Conservation (phyloP, 2,113 vertebrate species). For the Cyanoliseus patagonus region DNA sequence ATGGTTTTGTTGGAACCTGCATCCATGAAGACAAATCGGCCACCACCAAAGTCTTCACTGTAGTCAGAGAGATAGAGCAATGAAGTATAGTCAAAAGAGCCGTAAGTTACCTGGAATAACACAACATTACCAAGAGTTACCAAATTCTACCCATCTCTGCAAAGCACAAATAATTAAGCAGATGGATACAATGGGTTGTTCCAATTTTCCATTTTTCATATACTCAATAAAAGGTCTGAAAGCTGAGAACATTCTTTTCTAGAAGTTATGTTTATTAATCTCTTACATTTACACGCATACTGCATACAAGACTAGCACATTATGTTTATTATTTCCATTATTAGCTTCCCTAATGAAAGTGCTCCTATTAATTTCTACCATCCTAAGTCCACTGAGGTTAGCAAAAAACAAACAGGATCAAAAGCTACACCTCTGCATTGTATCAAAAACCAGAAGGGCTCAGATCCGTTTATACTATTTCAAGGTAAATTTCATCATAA, state of each 20-base stretch:
- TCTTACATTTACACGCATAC: neutral
- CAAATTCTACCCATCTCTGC: neutral
- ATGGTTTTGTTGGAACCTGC: constrained; percentile 84
- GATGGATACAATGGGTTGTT: neutral
- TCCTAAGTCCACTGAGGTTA: neutral
- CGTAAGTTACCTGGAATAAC: constrained; percentile 85
- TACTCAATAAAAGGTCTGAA: neutral
- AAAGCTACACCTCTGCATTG: neutral
- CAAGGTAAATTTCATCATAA: neutral
- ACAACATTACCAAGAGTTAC: neutral
- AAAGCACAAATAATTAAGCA: neutral
- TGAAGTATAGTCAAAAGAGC: constrained; percentile 96
- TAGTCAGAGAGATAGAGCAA: constrained; percentile 95
- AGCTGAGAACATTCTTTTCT: neutral
- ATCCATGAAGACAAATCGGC: constrained; percentile 92
- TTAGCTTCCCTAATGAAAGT: neutral
- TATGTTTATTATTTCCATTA: neutral
- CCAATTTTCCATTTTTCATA: neutral
- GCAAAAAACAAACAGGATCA: accelerated
- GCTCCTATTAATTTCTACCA: neutral
- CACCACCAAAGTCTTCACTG: constrained; percentile 86
- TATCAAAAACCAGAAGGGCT: accelerated
- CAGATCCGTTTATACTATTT: neutral
- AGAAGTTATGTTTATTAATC: neutral
- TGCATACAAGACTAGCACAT: neutral